Evolutionary conservation across 1,140 invertebrate genomes (phyloP).

Genomic region (Lordiphosa stackelbergi): DNA sequence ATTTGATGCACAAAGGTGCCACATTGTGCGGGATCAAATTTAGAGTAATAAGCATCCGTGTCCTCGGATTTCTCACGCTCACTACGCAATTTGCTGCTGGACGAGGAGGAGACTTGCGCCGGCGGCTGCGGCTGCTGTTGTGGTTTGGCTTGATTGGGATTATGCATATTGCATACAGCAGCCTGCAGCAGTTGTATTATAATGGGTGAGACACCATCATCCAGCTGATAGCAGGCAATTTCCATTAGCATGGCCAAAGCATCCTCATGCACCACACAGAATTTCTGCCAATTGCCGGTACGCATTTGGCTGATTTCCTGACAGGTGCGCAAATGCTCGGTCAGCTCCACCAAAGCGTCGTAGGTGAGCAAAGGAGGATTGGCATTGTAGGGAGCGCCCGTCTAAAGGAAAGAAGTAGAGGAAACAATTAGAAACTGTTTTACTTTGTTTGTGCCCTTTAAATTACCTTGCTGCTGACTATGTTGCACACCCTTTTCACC

Average conservation of each 20-base stretch:
- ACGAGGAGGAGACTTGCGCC: slow-evolving; percentile 9
- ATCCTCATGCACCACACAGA: slow-evolving; percentile 87
- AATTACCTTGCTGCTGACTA: slow-evolving; percentile 76
- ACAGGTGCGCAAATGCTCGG: slow-evolving; percentile 96
- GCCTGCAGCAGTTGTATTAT: slow-evolving; percentile 93
- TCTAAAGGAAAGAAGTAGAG: no score
- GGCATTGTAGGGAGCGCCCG: slow-evolving; percentile 73
- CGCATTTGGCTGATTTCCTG: slow-evolving; percentile 93
- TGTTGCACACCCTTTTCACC: slow-evolving; percentile 77
- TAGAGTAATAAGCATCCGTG: slow-evolving; percentile 81
- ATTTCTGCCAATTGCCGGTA: slow-evolving; percentile 97
- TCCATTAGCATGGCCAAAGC: slow-evolving; percentile 88
- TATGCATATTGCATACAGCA: slow-evolving; percentile 91
- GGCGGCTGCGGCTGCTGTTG: slow-evolving; percentile 35
- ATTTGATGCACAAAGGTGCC: slow-evolving; percentile 84
- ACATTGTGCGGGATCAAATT: slow-evolving; percentile 85
- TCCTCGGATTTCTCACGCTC: slow-evolving; percentile 85
- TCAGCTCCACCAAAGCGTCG: slow-evolving; percentile 93
- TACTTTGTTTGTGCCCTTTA: no score
- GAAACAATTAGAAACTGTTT: no score
- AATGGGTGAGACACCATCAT: slow-evolving; percentile 95
- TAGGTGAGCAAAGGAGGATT: slow-evolving; percentile 84
- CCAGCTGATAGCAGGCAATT: slow-evolving; percentile 86
- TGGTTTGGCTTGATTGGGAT: slow-evolving; percentile 61
- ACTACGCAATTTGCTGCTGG: slow-evolving; percentile 77